A percentile compares a stretch with the other conserved stretches of the same genome.
These are phyloP conservation scores for Cardiocondyla obscurior DNA, from an alignment of 1,140 invertebrate genomes.

Conservation along the genomic window DNA sequence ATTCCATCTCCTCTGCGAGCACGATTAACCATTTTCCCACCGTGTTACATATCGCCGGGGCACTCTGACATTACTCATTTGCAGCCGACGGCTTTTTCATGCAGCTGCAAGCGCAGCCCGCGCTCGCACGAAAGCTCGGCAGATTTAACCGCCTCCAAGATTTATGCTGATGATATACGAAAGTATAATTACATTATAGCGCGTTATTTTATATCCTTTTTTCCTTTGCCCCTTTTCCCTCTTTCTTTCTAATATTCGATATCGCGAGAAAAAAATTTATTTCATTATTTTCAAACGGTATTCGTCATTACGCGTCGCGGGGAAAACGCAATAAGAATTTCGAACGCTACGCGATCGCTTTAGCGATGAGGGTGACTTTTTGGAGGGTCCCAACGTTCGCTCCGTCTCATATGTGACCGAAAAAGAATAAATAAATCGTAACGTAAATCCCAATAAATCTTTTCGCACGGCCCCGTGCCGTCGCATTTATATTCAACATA, in stretches of 20 bases:
- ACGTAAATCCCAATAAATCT: slow-evolving; percentile 50
- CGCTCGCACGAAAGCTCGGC: slow-evolving; percentile 8
- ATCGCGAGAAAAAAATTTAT: background rate
- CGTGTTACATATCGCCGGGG: slow-evolving; percentile 30
- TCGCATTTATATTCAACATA: slow-evolving; percentile 62
- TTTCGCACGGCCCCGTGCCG: background rate
- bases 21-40: slow-evolving; percentile 47
- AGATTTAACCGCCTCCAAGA: slow-evolving; percentile 39
- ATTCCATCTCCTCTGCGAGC: slow-evolving; percentile 22
- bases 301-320: background rate
- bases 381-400: background rate
- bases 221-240: too few species aligned
- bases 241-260: background rate
- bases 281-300: background rate
- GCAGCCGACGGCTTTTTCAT: slow-evolving; percentile 54
- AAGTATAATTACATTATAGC: slow-evolving; percentile 31
- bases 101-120: slow-evolving; percentile 9
- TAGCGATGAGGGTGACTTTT: slow-evolving; percentile 15
- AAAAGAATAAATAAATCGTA: slow-evolving; percentile 55
- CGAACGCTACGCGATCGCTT: slow-evolving; percentile 25
- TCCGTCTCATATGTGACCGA: background rate
- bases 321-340: background rate
- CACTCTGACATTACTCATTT: slow-evolving; percentile 49
- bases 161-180: slow-evolving; percentile 32
- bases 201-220: background rate